These are phyloP conservation scores for Volucella zonaria DNA, from an alignment of 2,888 invertebrate species.

Conservation along the genomic window DNA sequence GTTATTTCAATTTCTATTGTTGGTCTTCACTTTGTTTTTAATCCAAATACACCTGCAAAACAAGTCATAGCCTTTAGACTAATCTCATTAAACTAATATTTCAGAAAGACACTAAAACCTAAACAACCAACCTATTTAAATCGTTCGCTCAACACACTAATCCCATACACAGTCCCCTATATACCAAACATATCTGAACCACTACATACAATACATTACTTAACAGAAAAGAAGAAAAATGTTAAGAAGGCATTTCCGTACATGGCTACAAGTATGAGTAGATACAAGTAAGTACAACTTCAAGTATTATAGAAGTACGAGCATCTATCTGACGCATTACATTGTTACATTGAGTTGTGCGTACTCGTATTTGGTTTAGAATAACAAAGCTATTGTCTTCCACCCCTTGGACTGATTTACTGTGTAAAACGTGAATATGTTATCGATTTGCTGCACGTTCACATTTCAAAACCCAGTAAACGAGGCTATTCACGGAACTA, in stretches of 20 bases:
- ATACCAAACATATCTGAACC: too few species aligned
- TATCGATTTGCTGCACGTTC: constrained; percentile 40
- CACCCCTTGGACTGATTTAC: neutral
- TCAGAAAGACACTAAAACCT: too few species aligned
- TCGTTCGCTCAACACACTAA: too few species aligned
- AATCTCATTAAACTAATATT: too few species aligned
- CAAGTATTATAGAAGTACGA: too few species aligned
- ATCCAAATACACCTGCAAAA: too few species aligned
- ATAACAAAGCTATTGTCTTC: constrained; percentile 6
- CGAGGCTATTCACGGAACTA: neutral
- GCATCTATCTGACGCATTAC: neutral
- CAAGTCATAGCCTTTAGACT: too few species aligned
- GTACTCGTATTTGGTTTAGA: neutral
- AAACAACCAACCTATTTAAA: too few species aligned
- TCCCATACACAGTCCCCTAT: too few species aligned
- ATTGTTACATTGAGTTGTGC: neutral
- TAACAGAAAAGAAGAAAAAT: neutral
- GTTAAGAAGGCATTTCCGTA: neutral
- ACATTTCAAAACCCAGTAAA: constrained; percentile 11
- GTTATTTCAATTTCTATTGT: too few species aligned
- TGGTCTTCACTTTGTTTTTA: too few species aligned
- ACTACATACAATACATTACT: neutral
- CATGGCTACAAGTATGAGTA: neutral
- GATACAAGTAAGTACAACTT: too few species aligned
- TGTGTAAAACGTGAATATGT: constrained; percentile 29